These are phyloP conservation scores for Cherax quadricarinatus DNA, from an alignment of 1,140 invertebrate genomes.

Conservation along the genomic window DNA sequence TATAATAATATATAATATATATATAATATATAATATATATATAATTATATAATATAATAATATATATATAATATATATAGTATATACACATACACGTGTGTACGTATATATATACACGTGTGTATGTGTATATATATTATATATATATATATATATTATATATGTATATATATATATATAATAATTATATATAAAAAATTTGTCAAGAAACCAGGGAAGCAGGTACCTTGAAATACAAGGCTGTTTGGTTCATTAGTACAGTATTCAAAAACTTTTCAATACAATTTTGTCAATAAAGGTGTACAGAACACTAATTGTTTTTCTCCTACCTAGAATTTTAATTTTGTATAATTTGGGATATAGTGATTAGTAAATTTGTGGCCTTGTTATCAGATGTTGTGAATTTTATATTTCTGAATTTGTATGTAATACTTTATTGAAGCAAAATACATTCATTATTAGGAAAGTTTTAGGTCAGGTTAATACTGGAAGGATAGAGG, in stretches of 20 bases:
- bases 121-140: no score
- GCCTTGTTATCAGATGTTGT: neutral
- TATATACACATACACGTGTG: no score
- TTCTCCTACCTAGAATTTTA: conserved; percentile 38
- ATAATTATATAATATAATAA: neutral
- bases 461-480: neutral
- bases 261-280: conserved; percentile 69
- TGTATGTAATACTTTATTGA: neutral
- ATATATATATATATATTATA: no score
- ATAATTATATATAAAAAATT: no score
- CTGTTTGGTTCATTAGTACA: conserved; percentile 65
- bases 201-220: conserved; percentile 42
- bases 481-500: conserved; percentile 7
- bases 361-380: neutral
- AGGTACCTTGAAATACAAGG: conserved; percentile 57
- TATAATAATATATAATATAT: no score
- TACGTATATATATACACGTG: no score
- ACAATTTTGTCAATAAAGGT: conserved; percentile 71
- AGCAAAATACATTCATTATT: neutral
- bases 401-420: neutral
- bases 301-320: conserved; percentile 64
- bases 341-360: neutral
- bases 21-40: conserved; percentile 36
- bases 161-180: no score
- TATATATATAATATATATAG: no score